Percentiles rank a stretch among this genome's conserved stretches.
These are phyloP conservation scores for Cantharis rustica DNA, from an alignment of 2,888 invertebrate species.

Conservation along the genomic window DNA sequence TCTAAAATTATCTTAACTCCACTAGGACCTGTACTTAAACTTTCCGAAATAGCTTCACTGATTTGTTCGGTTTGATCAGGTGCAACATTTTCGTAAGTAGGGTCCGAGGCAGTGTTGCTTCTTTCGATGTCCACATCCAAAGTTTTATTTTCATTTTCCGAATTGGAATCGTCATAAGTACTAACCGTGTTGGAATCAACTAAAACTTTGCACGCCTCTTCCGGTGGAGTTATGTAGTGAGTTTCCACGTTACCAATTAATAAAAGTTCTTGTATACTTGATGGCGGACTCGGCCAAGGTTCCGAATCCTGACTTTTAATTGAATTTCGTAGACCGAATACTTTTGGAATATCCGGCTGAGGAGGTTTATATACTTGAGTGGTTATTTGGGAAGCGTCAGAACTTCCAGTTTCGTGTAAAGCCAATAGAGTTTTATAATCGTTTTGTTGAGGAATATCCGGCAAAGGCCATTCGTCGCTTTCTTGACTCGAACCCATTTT, in stretches of 20 bases:
- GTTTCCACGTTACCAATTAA: conserved; percentile 79
- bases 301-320: conserved; percentile 69
- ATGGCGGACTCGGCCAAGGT: conserved; percentile 82
- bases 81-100: conserved; percentile 54
- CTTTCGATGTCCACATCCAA: conserved; percentile 66
- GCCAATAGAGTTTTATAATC: conserved; percentile 48
- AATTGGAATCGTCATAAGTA: conserved; percentile 63
- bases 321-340: conserved; percentile 53
- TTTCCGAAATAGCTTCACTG: conserved; percentile 53
- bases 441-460: conserved; percentile 64
- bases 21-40: conserved; percentile 52
- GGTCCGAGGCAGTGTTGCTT: conserved; percentile 53
- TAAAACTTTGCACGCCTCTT: conserved; percentile 77
- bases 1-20: conserved; percentile 54
- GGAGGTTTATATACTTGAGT: conserved; percentile 54
- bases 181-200: conserved; percentile 71
- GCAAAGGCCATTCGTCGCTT: conserved; percentile 73
- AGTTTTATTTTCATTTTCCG: conserved; percentile 72
- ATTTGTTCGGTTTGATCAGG: conserved; percentile 42
- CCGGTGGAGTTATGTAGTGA: conserved; percentile 78
- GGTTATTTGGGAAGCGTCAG: conserved; percentile 54
- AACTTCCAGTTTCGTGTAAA: conserved; percentile 54
- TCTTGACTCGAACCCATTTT: conserved; percentile 64
- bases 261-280: conserved; percentile 70
- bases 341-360: conserved; percentile 51